phyloP scores from a whole-genome alignment of 1,140 invertebrate genomes.

The Drosophila willistoni region DNA sequence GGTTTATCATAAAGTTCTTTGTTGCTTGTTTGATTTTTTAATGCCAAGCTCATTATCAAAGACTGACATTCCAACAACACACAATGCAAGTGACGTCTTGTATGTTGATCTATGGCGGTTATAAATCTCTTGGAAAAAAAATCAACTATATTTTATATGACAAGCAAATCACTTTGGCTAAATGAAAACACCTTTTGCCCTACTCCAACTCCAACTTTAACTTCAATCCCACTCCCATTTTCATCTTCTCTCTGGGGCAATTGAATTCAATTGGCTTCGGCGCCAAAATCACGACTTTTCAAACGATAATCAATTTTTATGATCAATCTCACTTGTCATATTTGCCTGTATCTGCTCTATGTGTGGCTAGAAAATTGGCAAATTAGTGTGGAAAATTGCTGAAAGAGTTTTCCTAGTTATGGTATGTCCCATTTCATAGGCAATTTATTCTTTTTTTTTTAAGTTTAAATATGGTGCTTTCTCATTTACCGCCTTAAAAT shows the following conservation, averaged over 20 bases:
- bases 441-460: constrained; percentile 56
- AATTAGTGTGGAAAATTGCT: constrained; percentile 71
- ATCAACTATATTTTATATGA: constrained; percentile 63
- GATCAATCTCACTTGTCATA: constrained; percentile 68
- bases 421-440: constrained; percentile 26
- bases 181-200: constrained; percentile 59
- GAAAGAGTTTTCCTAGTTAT: constrained; percentile 31
- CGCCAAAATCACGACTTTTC: constrained; percentile 57
- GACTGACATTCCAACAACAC: constrained; percentile 3
- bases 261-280: constrained; percentile 73
- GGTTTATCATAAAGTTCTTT: constrained; percentile 41
- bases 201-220: constrained; percentile 18
- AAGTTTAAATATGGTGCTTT: constrained; percentile 35
- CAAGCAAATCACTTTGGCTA: constrained; percentile 70
- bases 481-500: constrained; percentile 30
- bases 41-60: constrained; percentile 29
- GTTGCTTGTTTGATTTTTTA: constrained; percentile 31
- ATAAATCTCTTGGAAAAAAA: constrained; percentile 41
- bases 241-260: constrained; percentile 38
- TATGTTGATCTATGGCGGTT: constrained; percentile 3
- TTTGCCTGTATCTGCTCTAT: not conserved
- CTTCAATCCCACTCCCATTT: not conserved
- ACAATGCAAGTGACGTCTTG: not conserved
- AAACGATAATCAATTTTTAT: constrained; percentile 74
- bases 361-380: constrained; percentile 69